Evolutionary conservation across 2,797 vertebrate genomes (phyloP).

Genomic region (Lutjanus argentimaculatus): DNA sequence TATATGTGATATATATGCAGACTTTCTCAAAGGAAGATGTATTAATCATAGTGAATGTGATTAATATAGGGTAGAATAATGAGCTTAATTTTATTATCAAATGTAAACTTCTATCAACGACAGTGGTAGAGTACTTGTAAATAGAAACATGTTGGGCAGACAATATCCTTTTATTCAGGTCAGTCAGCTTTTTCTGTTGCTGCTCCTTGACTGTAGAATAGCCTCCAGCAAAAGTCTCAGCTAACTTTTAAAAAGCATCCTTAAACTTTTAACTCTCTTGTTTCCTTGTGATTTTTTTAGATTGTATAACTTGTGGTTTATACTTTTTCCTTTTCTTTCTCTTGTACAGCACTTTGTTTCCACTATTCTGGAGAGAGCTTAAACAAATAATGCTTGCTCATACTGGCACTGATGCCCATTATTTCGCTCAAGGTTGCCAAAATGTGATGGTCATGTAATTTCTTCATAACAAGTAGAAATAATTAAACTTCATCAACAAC

Average conservation of each 20-base stretch:
- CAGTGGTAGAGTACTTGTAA: neutral
- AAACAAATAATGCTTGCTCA: neutral
- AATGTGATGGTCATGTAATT: constrained; percentile 1
- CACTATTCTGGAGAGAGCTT: too few species aligned
- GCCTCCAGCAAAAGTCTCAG: neutral
- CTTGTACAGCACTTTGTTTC: neutral
- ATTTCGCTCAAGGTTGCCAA: constrained; percentile 4
- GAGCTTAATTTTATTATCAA: neutral
- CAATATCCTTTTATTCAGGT: neutral
- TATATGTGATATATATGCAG: too few species aligned
- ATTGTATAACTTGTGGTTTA: neutral
- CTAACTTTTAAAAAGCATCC: neutral
- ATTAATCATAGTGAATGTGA: constrained; percentile 10
- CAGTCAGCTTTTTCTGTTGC: neutral
- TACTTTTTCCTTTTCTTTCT: neutral
- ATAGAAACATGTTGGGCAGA: neutral
- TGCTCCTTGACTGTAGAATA: neutral
- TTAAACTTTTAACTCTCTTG: neutral
- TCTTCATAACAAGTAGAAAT: neutral
- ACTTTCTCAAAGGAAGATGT: neutral
- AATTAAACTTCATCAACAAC: too few species aligned
- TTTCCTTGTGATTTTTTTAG: constrained; percentile 5
- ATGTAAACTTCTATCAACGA: neutral
- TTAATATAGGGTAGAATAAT: neutral
- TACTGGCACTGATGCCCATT: constrained; percentile 4